Evolutionary conservation across 2,113 vertebrate species (phyloP), one percentile per base, ranked within the genome.

Genomic region (Apus apus): DNA sequence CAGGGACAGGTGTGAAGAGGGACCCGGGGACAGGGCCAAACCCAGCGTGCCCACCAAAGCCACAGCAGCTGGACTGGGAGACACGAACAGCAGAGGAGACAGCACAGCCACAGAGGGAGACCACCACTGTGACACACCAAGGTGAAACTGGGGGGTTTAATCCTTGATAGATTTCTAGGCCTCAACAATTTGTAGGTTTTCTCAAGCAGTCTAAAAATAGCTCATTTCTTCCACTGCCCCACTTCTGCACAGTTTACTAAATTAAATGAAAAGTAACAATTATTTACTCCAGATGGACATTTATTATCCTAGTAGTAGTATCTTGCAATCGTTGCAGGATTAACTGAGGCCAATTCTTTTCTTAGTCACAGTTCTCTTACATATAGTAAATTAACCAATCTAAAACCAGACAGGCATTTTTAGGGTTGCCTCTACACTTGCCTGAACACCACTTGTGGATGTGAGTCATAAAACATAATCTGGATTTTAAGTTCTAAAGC

Each of bases 51-150:
- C 45, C 27, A 16, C 20, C 54, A 23, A 46, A 27, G 30, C 20
- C 48, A 10, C 1, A 1, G 8, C 11, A 32, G 29, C 4, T 32
- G 9, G n/a, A 10, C 0, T 13, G 3, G 26, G 54, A 82, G 12
- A 25, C 43, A 36, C 2, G 10, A 23, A 10, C 21, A 57, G 51
- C 29, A 48, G 38, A 43, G 32, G 43, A 4, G 26, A 25, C 15
- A 11, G 50, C 45, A 2, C 70, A 12, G 1, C 5, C 19, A 1
- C 8, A 36, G 20, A 16, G 25, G 16, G 43, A 40, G 14, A 26
- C 0, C 38, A 8, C 5, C 61, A 43, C 46, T 5, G 30, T 0
- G 0, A 43, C 27, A 10, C 3, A 9, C 1, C 48, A 19, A 13
- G 48, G 21, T 5, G 36, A 38, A 76, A 29, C 0, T 9, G 0